Evolutionary conservation across 92 coral and sea anemone genomes (phyloP).

Genomic region (Epizoanthus fatuus): DNA sequence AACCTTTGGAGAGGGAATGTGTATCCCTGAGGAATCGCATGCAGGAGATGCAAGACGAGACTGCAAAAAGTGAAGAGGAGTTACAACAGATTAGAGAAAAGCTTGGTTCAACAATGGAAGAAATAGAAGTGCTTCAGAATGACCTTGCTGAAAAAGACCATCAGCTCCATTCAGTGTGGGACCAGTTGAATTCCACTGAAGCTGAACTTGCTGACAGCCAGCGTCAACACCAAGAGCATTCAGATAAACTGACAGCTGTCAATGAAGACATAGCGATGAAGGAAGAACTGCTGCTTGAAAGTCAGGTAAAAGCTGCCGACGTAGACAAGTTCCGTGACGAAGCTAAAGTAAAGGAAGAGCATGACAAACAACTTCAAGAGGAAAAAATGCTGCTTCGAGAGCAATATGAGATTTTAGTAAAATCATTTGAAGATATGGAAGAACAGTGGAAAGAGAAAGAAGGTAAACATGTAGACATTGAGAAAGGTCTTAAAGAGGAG

Average conservation of each 20-base stretch:
- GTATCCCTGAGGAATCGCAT: background rate
- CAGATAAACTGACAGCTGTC: conserved; percentile 56
- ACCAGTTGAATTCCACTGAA: conserved; percentile 42
- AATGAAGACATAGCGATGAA: conserved; percentile 40
- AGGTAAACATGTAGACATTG: conserved; percentile 5
- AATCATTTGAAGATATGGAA: conserved; percentile 32
- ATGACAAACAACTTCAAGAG: conserved; percentile 63
- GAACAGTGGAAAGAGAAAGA: conserved; percentile 11
- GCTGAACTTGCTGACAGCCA: conserved; percentile 9
- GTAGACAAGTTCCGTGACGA: conserved; percentile 22
- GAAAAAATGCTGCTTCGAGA: conserved; percentile 52
- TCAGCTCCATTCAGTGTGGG: conserved; percentile 36
- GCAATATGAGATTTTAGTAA: conserved; percentile 37
- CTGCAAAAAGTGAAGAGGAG: background rate
- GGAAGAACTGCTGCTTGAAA: conserved; percentile 42
- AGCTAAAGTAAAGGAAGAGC: conserved; percentile 26
- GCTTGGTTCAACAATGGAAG: conserved; percentile 41
- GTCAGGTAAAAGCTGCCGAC: conserved; percentile 28
- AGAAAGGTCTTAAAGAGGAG: conserved; percentile 5
- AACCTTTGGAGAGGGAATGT: conserved; percentile 7
- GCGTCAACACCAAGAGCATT: conserved; percentile 23
- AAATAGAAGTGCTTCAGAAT: conserved; percentile 60
- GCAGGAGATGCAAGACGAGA: background rate
- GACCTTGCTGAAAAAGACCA: conserved; percentile 71
- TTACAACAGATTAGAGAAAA: conserved; percentile 35